Percentiles rank a stretch among this genome's conserved stretches.
These are phyloP conservation scores for Congeria kusceri DNA, from an alignment of 2,888 invertebrate species.

Conservation along the genomic window DNA sequence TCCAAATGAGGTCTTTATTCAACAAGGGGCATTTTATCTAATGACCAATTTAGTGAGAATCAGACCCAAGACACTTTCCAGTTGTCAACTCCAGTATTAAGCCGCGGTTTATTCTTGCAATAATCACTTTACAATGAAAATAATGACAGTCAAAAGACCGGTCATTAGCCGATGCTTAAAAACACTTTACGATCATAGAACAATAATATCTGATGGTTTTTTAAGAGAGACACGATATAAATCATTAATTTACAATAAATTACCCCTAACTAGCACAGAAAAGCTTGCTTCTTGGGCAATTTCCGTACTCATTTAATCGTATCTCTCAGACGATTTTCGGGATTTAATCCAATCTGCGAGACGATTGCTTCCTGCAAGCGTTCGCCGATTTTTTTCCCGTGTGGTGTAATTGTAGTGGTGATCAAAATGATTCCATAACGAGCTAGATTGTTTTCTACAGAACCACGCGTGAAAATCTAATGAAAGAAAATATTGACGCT, in stretches of 20 bases:
- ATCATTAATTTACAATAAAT: slow-evolving; percentile 69
- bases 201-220: slow-evolving; percentile 64
- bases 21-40: slow-evolving; percentile 66
- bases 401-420: slow-evolving; percentile 61
- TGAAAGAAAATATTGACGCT: slow-evolving; percentile 63
- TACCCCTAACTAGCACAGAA: slow-evolving; percentile 64
- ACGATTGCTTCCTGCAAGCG: slow-evolving; percentile 64
- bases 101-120: slow-evolving; percentile 49
- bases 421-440: slow-evolving; percentile 59
- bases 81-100: slow-evolving; percentile 50
- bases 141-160: slow-evolving; percentile 57
- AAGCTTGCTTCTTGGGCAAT: slow-evolving; percentile 61
- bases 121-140: slow-evolving; percentile 66
- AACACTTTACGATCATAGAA: slow-evolving; percentile 58
- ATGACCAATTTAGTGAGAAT: slow-evolving; percentile 63
- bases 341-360: slow-evolving; percentile 62
- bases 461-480: slow-evolving; percentile 63
- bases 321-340: slow-evolving; percentile 61
- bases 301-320: slow-evolving; percentile 66
- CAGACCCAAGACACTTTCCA: slow-evolving; percentile 49
- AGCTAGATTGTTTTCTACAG: slow-evolving; percentile 58
- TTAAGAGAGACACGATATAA: slow-evolving; percentile 59
- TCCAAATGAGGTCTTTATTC: slow-evolving; percentile 62
- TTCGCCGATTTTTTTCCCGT: slow-evolving; percentile 37
- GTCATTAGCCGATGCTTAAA: slow-evolving; percentile 61